A percentile compares a stretch with the other conserved stretches of the same genome.
Conservation (phyloP, 2,888 invertebrate species). For the Griposia aprilina region DNA sequence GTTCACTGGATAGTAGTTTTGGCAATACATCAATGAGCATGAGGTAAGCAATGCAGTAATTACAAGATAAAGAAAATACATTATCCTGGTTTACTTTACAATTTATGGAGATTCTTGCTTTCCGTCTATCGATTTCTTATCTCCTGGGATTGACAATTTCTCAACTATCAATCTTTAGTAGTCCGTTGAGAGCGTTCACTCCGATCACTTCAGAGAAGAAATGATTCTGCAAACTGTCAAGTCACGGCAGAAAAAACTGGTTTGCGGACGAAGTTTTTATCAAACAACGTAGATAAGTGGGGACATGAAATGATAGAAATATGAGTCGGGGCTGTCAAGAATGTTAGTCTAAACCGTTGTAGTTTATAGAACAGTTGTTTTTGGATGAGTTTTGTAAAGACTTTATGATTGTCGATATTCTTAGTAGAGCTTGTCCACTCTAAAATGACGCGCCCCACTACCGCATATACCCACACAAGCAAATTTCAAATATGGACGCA, state of each 20-base stretch:
- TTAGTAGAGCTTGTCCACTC: too few relatives aligned
- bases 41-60: background rate
- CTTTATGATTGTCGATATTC: background rate
- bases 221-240: background rate
- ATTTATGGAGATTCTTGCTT: background rate
- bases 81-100: background rate
- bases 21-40: background rate
- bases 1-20: background rate
- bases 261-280: background rate
- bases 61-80: background rate
- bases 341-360: background rate
- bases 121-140: background rate
- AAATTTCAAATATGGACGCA: too few relatives aligned
- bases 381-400: background rate
- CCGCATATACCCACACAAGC: too few relatives aligned
- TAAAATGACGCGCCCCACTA: too few relatives aligned
- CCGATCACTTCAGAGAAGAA: background rate
- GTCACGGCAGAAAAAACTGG: background rate
- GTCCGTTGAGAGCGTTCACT: background rate
- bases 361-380: background rate
- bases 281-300: background rate
- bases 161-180: constrained; percentile 12
- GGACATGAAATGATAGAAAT: background rate
- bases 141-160: background rate
- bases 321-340: background rate